Evolutionary conservation across 2,888 invertebrate genomes (phyloP).

Genomic region (Tetragnatha montana): DNA sequence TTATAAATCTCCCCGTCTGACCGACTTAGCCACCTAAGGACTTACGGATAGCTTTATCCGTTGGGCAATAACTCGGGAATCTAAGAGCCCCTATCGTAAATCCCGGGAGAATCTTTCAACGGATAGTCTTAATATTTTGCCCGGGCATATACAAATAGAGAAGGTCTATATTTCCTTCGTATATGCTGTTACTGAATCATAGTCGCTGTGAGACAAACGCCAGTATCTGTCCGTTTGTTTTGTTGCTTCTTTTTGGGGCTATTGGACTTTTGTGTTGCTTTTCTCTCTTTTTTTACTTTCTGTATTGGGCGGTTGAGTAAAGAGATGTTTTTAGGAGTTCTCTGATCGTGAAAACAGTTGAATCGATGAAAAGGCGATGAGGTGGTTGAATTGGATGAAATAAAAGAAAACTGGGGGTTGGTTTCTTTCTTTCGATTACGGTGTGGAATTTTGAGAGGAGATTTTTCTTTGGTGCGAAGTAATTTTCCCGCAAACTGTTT

Average conservation of each 20-base stretch:
- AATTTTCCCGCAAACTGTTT: too few species aligned
- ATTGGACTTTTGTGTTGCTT: conserved; percentile 1
- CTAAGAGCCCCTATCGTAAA: conserved; percentile 28
- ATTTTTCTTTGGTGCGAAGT: too few species aligned
- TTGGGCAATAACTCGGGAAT: conserved; percentile 55
- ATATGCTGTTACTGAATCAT: conserved; percentile 39
- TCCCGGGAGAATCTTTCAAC: conserved; percentile 45
- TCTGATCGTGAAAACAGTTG: not conserved
- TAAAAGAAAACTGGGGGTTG: too few species aligned
- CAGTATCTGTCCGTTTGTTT: conserved; percentile 29
- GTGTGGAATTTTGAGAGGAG: too few species aligned
- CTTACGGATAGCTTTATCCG: conserved; percentile 31
- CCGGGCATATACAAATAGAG: conserved; percentile 58
- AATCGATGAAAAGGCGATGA: conserved; percentile 42
- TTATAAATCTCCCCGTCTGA: conserved; percentile 38
- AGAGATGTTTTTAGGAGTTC: conserved; percentile 30
- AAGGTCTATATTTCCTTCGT: conserved; percentile 41
- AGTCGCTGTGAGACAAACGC: conserved; percentile 36
- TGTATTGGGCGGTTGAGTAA: conserved; percentile 10
- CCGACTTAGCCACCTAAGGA: conserved; percentile 10
- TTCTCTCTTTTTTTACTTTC: conserved; percentile 7
- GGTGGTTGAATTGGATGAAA: not conserved
- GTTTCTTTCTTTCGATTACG: too few species aligned
- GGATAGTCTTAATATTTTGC: conserved; percentile 60
- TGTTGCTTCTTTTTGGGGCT: not conserved